Percentiles rank a stretch among this genome's conserved stretches.
Evolutionary conservation across 2,113 vertebrate species (phyloP).

Genomic region (Merops nubicus): DNA sequence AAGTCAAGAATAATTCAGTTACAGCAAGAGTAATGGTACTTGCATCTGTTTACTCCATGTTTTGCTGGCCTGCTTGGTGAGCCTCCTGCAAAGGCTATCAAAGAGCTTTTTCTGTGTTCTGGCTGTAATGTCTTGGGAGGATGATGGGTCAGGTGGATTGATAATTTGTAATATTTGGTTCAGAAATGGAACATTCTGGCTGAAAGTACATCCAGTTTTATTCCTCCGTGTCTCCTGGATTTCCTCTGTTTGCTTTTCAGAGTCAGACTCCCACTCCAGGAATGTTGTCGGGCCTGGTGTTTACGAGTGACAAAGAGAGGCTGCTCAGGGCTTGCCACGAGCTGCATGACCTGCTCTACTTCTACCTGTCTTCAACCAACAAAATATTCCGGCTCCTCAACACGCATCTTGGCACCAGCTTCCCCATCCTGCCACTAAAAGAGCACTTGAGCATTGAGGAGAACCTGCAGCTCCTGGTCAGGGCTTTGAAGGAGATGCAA

Average conservation of each 20-base stretch:
- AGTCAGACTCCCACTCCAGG: neutral
- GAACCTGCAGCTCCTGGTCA: conserved; percentile 55
- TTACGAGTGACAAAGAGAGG: conserved; percentile 27
- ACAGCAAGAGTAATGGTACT: neutral
- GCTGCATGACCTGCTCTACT: conserved; percentile 39
- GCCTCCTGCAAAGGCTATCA: neutral
- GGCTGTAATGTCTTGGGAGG: neutral
- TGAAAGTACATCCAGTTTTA: neutral
- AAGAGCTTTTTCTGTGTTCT: neutral
- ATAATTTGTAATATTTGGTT: neutral
- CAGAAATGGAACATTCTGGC: neutral
- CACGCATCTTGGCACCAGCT: neutral
- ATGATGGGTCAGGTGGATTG: neutral
- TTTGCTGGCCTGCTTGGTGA: neutral
- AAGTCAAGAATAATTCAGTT: neutral
- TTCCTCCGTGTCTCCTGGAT: neutral
- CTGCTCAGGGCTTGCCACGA: conserved; percentile 9
- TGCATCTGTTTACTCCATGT: neutral
- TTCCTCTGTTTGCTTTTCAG: conserved; percentile 57
- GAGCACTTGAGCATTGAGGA: conserved; percentile 51
- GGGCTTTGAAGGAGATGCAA: conserved; percentile 58
- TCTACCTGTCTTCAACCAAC: conserved; percentile 43
- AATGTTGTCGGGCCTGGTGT: conserved; percentile 23
- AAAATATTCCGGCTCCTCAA: conserved; percentile 9
- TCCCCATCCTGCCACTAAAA: conserved; percentile 15